These are phyloP conservation scores for Betta splendens DNA, from an alignment of 2,797 vertebrate species.

Conservation along the genomic window DNA sequence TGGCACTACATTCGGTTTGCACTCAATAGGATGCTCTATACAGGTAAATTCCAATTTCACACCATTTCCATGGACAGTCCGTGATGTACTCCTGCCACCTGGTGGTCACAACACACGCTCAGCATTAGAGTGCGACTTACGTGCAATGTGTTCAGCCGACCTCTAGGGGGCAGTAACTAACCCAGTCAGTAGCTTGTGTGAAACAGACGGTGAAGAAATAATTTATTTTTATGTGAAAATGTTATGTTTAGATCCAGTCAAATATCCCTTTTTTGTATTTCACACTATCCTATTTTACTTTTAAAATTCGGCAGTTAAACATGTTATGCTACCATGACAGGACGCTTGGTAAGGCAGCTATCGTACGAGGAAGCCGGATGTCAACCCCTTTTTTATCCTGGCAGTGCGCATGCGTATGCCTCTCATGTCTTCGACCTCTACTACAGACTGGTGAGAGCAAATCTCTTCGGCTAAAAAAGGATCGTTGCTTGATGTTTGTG, in stretches of 20 bases:
- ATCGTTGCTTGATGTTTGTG: not conserved
- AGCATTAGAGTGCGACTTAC: not conserved
- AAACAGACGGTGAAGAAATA: not conserved
- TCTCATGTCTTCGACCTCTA: constrained; percentile 76
- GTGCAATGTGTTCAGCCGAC: not conserved
- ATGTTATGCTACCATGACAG: no score
- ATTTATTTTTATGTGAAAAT: not conserved
- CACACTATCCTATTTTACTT: no score
- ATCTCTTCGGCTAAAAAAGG: constrained; percentile 11
- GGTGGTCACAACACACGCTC: constrained; percentile 34
- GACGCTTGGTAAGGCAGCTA: no score
- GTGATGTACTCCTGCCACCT: constrained; percentile 47
- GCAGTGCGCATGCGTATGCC: constrained; percentile 54
- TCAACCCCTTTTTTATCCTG: not conserved
- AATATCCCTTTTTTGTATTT: no score
- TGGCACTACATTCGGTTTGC: not conserved
- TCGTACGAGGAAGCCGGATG: constrained; percentile 52
- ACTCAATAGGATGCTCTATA: fast-evolving
- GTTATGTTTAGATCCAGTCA: not conserved
- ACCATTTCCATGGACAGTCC: not conserved
- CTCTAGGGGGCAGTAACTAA: not conserved
- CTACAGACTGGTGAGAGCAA: constrained; percentile 59
- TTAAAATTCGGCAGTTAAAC: no score
- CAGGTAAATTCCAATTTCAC: not conserved
- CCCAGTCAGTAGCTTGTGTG: not conserved